Base-by-base conservation (phyloP, 2,888 invertebrate genomes). In the Reticulitermes lucifugus region DNA sequence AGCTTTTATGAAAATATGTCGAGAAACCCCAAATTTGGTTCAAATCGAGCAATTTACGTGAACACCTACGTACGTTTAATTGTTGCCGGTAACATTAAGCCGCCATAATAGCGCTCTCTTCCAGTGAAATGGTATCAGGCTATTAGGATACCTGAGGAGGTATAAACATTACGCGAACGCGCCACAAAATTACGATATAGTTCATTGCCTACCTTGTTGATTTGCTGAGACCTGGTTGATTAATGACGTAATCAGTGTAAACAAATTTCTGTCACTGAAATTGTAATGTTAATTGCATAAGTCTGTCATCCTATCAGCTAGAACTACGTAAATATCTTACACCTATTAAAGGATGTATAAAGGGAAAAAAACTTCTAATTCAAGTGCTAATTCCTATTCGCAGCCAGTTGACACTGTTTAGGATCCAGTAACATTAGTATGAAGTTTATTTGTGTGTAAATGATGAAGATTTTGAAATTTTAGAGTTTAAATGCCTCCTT, bases 401-500 rank as follows among this genome's bases (percentile, higher is more conserved):
- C 41, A 71, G 29, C 25, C 81, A 73, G 70, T 65, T 65, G n/a
- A n/a, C n/a, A 25, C 14, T n/a, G 79, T 84, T 51, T 43, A 25
- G n/a, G 75, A 59, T 59, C 43, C 59, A 59, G 35, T 77, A 60
- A 59, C 18, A 25, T 77, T 75, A 14, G 12, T 60, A 35, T 55
- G 60, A n/a, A 25, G 59, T 35, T 84, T 77, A 43, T 84, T 43
- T 83, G 43, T 77, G 29, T 18, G 43, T 84, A 77, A 77, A 43
- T 59, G 55, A 65, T 77, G 51, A 75, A 22, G 35, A 41, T 59
- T 59, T 22, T 25, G 35, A 60, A 82, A 75, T 35, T 35, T 51
- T 79, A 80, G 46, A 60, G 43, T 46, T 84, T 80, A 60, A 70
- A 82, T 82, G 85, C 85, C 73, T 82, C 85, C 60, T 81, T 84